A percentile compares a stretch with the other conserved stretches of the same genome.
Evolutionary conservation across 2,888 invertebrate genomes (phyloP).

Genomic region (Clivina fossor): DNA sequence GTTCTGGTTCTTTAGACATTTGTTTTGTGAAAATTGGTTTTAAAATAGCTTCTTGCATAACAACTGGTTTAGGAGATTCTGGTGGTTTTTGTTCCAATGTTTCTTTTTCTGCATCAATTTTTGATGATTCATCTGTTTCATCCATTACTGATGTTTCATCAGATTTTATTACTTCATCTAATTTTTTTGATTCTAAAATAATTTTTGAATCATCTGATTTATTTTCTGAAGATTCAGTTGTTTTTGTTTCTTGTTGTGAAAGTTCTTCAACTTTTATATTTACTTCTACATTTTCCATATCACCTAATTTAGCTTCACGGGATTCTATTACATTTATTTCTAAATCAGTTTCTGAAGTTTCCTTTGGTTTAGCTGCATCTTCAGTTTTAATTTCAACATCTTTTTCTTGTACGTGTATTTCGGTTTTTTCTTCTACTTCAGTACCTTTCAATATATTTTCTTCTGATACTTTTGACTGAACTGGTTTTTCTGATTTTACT

Average conservation of each 20-base stretch:
- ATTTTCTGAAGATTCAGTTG: neutral
- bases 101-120: too few relatives aligned
- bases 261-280: neutral
- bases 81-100: too few relatives aligned
- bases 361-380: neutral
- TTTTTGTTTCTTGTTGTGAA: neutral
- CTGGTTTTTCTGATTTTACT: conserved; percentile 46
- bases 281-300: neutral
- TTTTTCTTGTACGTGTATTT: conserved; percentile 4
- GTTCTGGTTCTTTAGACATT: conserved; percentile 6
- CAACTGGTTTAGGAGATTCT: neutral
- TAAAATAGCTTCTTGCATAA: conserved; percentile 6
- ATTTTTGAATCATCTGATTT: too few relatives aligned
- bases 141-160: too few relatives aligned
- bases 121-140: too few relatives aligned
- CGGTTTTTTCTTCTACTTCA: conserved; percentile 23
- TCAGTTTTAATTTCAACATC: conserved; percentile 11
- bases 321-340: neutral
- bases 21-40: conserved; percentile 9
- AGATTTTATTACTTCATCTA: too few relatives aligned
- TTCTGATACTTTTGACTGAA: conserved; percentile 42
- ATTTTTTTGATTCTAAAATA: too few relatives aligned
- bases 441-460: conserved; percentile 31
- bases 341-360: neutral
- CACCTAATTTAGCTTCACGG: neutral